Base-by-base conservation (phyloP, 2,888 invertebrate genomes). In the Oscheius sp. region DNA sequence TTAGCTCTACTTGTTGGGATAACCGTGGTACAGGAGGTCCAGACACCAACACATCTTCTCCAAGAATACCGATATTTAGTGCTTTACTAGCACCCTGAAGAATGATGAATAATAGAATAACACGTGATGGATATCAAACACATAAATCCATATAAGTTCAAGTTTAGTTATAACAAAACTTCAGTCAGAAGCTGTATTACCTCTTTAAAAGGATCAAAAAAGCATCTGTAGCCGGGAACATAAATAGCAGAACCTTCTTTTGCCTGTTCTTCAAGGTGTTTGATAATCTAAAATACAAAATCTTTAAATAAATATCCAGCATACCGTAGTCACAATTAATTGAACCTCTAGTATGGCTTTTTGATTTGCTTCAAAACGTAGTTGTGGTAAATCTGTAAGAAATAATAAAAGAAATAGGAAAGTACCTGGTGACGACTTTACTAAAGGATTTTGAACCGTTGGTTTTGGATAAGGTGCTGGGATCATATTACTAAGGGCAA, bases 371-470 rank as follows among this genome's bases (percentile, higher is more conserved):
- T 44, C 59, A 26, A 28, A 44, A 22, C 59, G 59, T 12, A 44
- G 20, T 8, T 44, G 12, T 6, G 14, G 17, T 6, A 5, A 5
- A 59, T 59, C 59, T 44, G 28, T 12, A 59, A 59, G 17, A 17
- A 32, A 2, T 30, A n/a, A 17, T 17, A 5, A 54, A 6, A 41
- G 2, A 41, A 41, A 41, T 6, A 17, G 4, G 20, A 41, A 14
- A 41, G 4, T 6, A 44, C 54, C 54, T 33, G 54, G 54, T 17
- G 54, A 32, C 5, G 54, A 33, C 17, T 54, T 54, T 32, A 54
- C 5, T 9, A n/a, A 73, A 63, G 83, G 80, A 67, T 80, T 81
- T 38, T 73, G 74, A 36, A 83, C 79, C 0, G 83, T 83, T 5
- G 80, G 81, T 38, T 74, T 74, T 0, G 74, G 77, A 0, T 74